A percentile compares a stretch with the other conserved stretches of the same genome.
Conservation (phyloP, 2,113 vertebrate genomes). For the Nyctereutes procyonoides region DNA sequence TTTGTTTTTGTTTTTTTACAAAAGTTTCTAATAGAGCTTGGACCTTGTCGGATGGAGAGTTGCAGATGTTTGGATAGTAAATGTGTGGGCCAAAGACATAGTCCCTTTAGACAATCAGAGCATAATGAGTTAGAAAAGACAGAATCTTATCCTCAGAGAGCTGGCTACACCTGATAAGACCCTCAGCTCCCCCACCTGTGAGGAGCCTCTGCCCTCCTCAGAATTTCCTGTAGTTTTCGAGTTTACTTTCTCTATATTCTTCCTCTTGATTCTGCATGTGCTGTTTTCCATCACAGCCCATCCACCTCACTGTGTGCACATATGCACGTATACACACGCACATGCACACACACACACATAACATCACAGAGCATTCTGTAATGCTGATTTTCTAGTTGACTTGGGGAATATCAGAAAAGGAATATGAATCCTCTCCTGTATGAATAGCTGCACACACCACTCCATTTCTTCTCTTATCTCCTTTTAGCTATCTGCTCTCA, state of each 20-base stretch:
- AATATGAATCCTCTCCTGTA: background rate
- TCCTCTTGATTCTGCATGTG: background rate
- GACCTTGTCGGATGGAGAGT: background rate
- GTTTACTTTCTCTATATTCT: background rate
- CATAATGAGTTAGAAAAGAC: background rate
- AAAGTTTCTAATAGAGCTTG: background rate
- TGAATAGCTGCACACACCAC: background rate
- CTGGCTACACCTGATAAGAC: background rate
- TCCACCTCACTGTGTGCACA: background rate
- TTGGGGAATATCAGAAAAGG: background rate
- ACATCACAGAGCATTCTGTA: background rate
- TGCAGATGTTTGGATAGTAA: background rate
- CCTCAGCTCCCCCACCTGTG: background rate
- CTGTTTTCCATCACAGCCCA: conserved; percentile 3
- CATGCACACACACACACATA: background rate
- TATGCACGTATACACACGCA: too few relatives aligned
- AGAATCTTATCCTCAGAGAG: background rate
- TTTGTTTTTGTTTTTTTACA: too few relatives aligned
- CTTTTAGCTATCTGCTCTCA: background rate
- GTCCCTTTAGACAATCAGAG: background rate
- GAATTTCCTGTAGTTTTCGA: background rate
- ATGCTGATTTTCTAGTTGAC: background rate
- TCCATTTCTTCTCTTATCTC: background rate
- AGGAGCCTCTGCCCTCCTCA: background rate
- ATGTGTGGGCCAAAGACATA: background rate